Evolutionary conservation across 2,113 vertebrate genomes (phyloP).

Genomic region (Pionites leucogaster): DNA sequence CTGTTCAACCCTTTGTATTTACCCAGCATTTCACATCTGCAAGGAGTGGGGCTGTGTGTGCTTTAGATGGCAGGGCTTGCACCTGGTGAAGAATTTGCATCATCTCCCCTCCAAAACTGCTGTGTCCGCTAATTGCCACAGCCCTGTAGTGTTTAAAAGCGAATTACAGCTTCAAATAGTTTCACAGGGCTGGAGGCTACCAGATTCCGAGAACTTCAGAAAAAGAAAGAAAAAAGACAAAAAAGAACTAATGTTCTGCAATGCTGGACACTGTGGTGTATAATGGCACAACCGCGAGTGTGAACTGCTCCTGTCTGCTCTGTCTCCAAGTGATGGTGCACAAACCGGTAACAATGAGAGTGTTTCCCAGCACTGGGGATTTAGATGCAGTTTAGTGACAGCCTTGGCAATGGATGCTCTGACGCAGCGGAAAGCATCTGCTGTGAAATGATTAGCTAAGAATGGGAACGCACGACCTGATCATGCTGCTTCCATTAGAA

Average conservation of each 20-base stretch:
- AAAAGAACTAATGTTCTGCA: background rate
- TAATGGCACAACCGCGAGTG: background rate
- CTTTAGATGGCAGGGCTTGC: background rate
- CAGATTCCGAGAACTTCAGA: background rate
- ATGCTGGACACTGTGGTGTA: background rate
- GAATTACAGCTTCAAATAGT: background rate
- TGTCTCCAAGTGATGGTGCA: background rate
- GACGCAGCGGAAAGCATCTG: background rate
- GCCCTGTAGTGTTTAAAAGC: background rate
- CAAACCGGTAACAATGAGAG: background rate
- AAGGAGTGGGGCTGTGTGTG: background rate
- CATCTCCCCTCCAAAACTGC: background rate
- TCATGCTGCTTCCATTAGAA: background rate
- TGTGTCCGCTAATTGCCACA: fast-evolving
- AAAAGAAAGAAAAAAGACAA: background rate
- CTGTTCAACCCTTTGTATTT: background rate
- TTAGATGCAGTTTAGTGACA: background rate
- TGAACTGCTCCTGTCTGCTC: background rate
- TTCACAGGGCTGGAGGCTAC: background rate
- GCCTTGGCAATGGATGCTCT: background rate
- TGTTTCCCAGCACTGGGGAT: background rate
- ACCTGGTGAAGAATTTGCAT: background rate
- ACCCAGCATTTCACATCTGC: background rate
- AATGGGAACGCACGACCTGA: background rate
- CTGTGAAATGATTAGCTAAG: background rate